Conservation (phyloP, 2,797 vertebrate genomes). For the Hylomyscus alleni region DNA sequence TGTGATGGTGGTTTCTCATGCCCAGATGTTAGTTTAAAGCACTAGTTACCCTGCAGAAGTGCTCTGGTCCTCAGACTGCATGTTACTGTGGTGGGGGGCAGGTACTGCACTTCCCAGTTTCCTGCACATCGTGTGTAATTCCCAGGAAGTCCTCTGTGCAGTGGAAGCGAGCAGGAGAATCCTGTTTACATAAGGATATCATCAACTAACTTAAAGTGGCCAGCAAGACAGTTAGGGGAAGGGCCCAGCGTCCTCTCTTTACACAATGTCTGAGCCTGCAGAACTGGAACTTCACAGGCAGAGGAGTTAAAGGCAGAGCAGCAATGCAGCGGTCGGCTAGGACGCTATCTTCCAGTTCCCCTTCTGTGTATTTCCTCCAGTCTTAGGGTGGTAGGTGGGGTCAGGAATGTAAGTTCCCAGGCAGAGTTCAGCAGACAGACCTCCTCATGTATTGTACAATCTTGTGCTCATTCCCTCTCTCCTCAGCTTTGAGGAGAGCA, state of each 20-base stretch:
- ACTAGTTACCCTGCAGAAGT: not conserved
- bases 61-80: not conserved
- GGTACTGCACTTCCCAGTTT: not conserved
- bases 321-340: not conserved
- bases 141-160: not conserved
- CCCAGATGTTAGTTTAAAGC: not conserved
- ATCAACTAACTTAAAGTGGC: not conserved
- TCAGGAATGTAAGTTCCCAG: not conserved
- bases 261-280: not conserved
- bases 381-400: not conserved
- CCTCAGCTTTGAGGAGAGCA: slow-evolving; percentile 26
- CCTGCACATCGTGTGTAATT: not conserved
- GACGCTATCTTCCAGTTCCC: not conserved
- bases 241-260: not conserved
- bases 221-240: not conserved
- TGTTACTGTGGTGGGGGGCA: not conserved
- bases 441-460: not conserved
- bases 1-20: too few relatives aligned
- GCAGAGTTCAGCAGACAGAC: not conserved
- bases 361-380: not conserved
- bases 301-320: not conserved
- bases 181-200: not conserved
- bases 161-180: not conserved
- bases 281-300: not conserved
- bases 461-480: not conserved